Conservation (phyloP, 2,113 vertebrate genomes). For the Notothenia coriiceps region DNA sequence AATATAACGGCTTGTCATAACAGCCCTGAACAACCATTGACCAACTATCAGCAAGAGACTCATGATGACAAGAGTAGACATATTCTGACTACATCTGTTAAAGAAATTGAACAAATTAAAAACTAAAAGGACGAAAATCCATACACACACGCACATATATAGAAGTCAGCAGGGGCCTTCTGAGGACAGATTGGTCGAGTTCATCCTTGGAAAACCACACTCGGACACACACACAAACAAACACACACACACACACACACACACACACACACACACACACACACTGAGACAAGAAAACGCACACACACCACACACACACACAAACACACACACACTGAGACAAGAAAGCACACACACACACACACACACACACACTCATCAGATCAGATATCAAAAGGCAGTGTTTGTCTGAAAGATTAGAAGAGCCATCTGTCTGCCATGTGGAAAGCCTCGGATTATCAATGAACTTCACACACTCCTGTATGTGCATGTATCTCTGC, state of each 20-base stretch:
- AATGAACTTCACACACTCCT: slow-evolving; percentile 68
- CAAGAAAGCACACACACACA: slow-evolving; percentile 4
- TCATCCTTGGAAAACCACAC: slow-evolving; percentile 36
- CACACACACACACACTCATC: slow-evolving; percentile 24
- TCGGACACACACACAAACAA: background rate
- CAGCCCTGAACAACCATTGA: slow-evolving; percentile 26
- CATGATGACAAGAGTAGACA: slow-evolving; percentile 1
- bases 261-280: background rate
- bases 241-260: background rate
- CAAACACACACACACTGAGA: background rate
- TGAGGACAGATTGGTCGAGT: slow-evolving; percentile 51
- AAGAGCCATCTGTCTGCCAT: slow-evolving; percentile 73
- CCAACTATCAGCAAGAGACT: slow-evolving; percentile 17
- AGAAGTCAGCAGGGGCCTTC: slow-evolving; percentile 35
- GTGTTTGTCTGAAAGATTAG: slow-evolving; percentile 77
- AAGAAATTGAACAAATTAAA: slow-evolving; percentile 33
- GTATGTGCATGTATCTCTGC: slow-evolving; percentile 39
- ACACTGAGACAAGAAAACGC: background rate
- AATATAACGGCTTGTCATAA: slow-evolving; percentile 32
- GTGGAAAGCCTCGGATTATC: slow-evolving; percentile 72
- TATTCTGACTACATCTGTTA: slow-evolving; percentile 25
- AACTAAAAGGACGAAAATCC: slow-evolving; percentile 10
- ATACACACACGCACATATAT: background rate
- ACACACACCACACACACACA: slow-evolving; percentile 1
- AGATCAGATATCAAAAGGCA: slow-evolving; percentile 75